Conservation (phyloP, 2,113 vertebrate genomes). For the Plestiodon gilberti region DNA sequence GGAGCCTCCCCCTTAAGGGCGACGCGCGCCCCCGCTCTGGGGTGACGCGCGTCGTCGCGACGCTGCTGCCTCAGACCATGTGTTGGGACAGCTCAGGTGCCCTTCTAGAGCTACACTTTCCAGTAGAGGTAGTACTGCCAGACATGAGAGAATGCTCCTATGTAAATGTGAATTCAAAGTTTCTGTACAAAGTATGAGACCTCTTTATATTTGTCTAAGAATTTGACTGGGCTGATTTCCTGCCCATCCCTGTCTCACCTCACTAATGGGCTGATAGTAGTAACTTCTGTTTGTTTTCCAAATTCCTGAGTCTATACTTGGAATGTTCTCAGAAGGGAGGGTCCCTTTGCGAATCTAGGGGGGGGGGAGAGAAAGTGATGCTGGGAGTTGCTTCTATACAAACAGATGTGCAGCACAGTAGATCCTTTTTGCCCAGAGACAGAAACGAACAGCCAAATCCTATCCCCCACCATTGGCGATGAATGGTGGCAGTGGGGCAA, state of each 20-base stretch:
- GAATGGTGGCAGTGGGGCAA: too few relatives aligned
- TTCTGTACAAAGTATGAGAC: neutral
- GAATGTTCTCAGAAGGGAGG: neutral
- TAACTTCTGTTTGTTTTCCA: neutral
- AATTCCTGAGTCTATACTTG: neutral
- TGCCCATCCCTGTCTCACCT: neutral
- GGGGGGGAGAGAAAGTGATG: neutral
- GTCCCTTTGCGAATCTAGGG: neutral
- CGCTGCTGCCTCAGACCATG: too few relatives aligned
- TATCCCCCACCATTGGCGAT: too few relatives aligned
- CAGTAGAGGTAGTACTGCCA: neutral
- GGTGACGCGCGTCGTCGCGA: too few relatives aligned
- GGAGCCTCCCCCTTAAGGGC: too few relatives aligned
- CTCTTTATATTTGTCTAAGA: neutral
- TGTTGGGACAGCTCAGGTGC: neutral
- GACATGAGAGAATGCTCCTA: neutral
- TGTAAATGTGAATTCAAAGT: neutral
- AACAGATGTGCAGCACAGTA: neutral
- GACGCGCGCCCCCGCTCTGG: too few relatives aligned
- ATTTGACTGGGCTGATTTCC: neutral
- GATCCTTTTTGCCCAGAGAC: neutral
- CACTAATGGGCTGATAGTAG: neutral
- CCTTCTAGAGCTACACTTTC: neutral
- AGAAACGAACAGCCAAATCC: neutral
- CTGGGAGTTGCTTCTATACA: neutral